Percentiles rank a stretch among this genome's conserved stretches.
These are phyloP conservation scores for Ditylenchus weischeri DNA, from an alignment of 2,888 invertebrate genomes.

Conservation along the genomic window DNA sequence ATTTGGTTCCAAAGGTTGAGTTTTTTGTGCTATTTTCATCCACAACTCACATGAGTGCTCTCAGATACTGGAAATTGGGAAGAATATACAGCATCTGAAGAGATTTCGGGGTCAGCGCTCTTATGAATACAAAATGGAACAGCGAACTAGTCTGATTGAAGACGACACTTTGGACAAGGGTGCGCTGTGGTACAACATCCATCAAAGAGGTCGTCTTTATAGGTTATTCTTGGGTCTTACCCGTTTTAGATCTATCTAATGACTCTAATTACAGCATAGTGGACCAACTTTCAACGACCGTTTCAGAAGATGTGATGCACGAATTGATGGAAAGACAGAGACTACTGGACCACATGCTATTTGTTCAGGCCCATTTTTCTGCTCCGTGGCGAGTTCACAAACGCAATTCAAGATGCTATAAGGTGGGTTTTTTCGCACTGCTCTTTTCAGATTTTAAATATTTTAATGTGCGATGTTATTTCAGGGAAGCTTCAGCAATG, in stretches of 20 bases:
- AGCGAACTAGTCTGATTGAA: conserved; percentile 4
- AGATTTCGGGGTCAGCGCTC: conserved; percentile 7
- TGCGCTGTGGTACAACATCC: conserved; percentile 13
- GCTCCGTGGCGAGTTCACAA: conserved; percentile 22
- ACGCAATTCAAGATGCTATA: background rate
- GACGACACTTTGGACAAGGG: background rate
- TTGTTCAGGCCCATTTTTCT: conserved; percentile 22
- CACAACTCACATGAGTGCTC: background rate
- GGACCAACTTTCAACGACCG: background rate
- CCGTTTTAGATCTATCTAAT: too few relatives aligned
- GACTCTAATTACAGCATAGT: too few relatives aligned
- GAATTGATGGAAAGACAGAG: conserved; percentile 19
- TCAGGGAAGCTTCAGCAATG: too few relatives aligned
- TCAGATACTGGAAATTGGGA: conserved; percentile 23
- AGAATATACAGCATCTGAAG: conserved; percentile 17
- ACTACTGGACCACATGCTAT: conserved; percentile 15
- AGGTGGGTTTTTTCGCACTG: background rate
- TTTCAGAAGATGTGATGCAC: conserved; percentile 13
- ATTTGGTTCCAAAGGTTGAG: background rate
- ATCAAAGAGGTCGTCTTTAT: conserved; percentile 8
- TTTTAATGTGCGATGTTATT: too few relatives aligned
- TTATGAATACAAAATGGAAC: conserved; percentile 17
- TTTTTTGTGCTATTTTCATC: too few relatives aligned
- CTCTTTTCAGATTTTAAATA: too few relatives aligned
- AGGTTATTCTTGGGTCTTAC: background rate